phyloP scores from a whole-genome alignment of 2,113 vertebrate genomes.

The Sander vitreus region DNA sequence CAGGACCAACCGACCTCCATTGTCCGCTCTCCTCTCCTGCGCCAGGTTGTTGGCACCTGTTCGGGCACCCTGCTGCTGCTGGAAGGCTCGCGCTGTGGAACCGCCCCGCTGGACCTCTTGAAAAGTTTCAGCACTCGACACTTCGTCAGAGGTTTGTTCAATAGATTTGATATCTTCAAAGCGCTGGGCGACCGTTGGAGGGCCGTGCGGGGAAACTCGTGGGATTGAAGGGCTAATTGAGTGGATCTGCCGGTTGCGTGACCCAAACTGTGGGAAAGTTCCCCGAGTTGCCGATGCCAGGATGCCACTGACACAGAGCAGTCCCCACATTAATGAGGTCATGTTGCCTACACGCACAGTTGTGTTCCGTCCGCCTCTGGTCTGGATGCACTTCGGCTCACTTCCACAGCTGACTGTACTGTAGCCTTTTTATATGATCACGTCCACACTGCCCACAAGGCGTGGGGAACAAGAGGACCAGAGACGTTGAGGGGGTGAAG shows the following conservation, averaged over 20 bases:
- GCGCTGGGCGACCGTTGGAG: not conserved
- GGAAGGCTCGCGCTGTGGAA: not conserved
- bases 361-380: not conserved
- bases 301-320: slow-evolving; percentile 55
- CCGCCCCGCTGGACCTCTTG: slow-evolving; percentile 16
- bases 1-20: slow-evolving; percentile 10
- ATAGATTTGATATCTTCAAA: not conserved
- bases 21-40: not conserved
- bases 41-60: slow-evolving; percentile 18
- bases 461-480: slow-evolving; percentile 50
- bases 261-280: slow-evolving; percentile 55
- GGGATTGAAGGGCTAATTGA: slow-evolving; percentile 26
- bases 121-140: not conserved
- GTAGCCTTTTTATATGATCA: slow-evolving; percentile 50
- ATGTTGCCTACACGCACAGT: slow-evolving; percentile 42
- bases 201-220: slow-evolving; percentile 27
- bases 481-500: not conserved
- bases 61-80: slow-evolving; percentile 21
- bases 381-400: not conserved
- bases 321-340: slow-evolving; percentile 42
- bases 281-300: slow-evolving; percentile 65
- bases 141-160: slow-evolving; percentile 14
- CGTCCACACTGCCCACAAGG: slow-evolving; percentile 23
- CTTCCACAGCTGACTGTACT: not conserved
- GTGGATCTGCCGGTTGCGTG: slow-evolving; percentile 49